Conservation (phyloP, 2,113 vertebrate genomes). For the Origma solitaria region DNA sequence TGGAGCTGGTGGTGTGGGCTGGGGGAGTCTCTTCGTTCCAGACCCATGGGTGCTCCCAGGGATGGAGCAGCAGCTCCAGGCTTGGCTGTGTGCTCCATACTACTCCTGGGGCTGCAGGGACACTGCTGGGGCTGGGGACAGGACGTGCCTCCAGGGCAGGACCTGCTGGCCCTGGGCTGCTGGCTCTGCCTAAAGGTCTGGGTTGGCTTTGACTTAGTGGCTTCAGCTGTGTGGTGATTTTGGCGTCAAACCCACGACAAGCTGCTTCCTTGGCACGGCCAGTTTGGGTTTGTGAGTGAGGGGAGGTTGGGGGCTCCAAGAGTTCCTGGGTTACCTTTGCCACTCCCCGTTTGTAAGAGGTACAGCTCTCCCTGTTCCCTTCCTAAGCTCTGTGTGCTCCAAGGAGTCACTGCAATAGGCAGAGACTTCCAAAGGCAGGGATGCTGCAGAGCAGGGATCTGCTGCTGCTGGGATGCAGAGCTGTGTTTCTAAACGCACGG, state of each 20-base stretch:
- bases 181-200: background rate
- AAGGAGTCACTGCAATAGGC: background rate
- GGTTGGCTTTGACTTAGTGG: background rate
- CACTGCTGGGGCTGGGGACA: too few species aligned
- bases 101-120: too few species aligned
- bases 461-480: background rate
- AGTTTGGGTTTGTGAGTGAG: background rate
- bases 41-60: background rate
- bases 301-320: background rate
- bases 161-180: background rate
- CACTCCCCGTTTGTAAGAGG: background rate
- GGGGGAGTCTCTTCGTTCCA: background rate
- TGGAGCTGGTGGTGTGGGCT: background rate
- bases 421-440: background rate
- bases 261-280: background rate
- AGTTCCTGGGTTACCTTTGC: background rate
- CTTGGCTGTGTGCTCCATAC: background rate
- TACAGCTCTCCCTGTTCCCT: background rate
- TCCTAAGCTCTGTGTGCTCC: background rate
- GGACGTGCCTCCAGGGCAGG: background rate
- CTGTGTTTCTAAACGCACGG: background rate
- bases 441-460: background rate
- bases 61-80: accelerated
- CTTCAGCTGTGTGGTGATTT: too few species aligned
- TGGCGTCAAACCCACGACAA: too few species aligned